A percentile compares a stretch with the other conserved stretches of the same genome.
Conservation (phyloP, 2,888 invertebrate genomes). For the Clistopyga incitator region DNA sequence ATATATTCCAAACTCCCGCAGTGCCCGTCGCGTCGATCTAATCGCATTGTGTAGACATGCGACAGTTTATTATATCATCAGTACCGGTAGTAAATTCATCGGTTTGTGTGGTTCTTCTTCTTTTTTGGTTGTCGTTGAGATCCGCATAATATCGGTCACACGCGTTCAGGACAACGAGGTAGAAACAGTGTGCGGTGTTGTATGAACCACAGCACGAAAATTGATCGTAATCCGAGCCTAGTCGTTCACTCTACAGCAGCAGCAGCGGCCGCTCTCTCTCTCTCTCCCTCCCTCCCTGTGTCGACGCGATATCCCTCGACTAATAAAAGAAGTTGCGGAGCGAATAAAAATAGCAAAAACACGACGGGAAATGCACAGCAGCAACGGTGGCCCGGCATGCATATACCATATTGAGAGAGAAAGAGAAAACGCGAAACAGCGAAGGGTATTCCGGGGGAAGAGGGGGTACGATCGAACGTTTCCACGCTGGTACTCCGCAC, state of each 20-base stretch:
- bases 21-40: constrained; percentile 40
- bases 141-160: constrained; percentile 39
- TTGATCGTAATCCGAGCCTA: constrained; percentile 60
- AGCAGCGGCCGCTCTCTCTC: neutral
- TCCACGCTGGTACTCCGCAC: constrained; percentile 58
- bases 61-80: constrained; percentile 45
- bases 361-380: constrained; percentile 47
- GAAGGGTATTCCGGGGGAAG: constrained; percentile 45
- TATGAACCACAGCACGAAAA: constrained; percentile 50
- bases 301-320: constrained; percentile 56
- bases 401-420: constrained; percentile 36
- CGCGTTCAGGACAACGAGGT: constrained; percentile 5
- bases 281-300: neutral
- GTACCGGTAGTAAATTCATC: constrained; percentile 45
- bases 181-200: constrained; percentile 15
- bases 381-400: constrained; percentile 25
- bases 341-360: constrained; percentile 49
- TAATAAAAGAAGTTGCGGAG: constrained; percentile 61
- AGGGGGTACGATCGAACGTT: constrained; percentile 59
- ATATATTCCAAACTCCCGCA: constrained; percentile 44
- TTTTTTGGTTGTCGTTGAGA: constrained; percentile 7
- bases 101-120: neutral
- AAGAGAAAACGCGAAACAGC: constrained; percentile 33
- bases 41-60: constrained; percentile 41
- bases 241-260: constrained; percentile 29